Evolutionary conservation across 2,113 vertebrate genomes (phyloP), one percentile per base, ranked within the genome.

Genomic region (Gasterosteus aculeatus): DNA sequence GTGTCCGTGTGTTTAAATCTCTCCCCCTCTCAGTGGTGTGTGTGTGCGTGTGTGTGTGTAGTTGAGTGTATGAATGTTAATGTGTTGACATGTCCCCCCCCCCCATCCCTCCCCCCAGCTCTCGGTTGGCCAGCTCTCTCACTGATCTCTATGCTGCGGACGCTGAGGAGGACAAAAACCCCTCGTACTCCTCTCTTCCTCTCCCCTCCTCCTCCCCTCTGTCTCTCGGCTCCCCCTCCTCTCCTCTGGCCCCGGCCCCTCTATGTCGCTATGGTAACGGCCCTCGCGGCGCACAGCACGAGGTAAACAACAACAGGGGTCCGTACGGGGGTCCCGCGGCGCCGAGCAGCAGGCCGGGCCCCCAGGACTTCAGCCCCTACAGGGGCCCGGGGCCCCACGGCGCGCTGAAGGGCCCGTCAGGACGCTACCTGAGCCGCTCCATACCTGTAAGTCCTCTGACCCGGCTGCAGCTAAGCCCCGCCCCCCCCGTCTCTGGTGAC

Each of bases 241-340:
- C 59, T 78, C 81, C 85, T 29, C 74, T 91, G 84, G 83, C 89
- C 75, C 70, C 81, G 0, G 61, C 84, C 81, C 85, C 93, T 83
- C 88, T 94, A 53, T 64, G 80, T 80, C 80, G 90, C 85, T 94
- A 78, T 82, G 92, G 92, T 88, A 95, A 92, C 7, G 89, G 79
- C 80, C 91, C 86, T 76, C 92, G 60, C 84, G 80, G 70, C 82
- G 85, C 90, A 79, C 94, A 90, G 74, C 87, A 83, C 16, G 96
- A 98, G 82, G 93, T 96, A 91, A 98, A 98, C 95, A 99, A 98
- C 95, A 97, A 98, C 94, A 95, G 94, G 91, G 94, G 95, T 88
- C 87, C 93, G 8, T 95, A 93, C 87, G 91, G 85, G 89, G 58
- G 72, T 74, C 72, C 87, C 19, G 65, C 58, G 12, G 68, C 33